phyloP scores from a whole-genome alignment of 2,888 invertebrate genomes.

The Thereva nobilitata region DNA sequence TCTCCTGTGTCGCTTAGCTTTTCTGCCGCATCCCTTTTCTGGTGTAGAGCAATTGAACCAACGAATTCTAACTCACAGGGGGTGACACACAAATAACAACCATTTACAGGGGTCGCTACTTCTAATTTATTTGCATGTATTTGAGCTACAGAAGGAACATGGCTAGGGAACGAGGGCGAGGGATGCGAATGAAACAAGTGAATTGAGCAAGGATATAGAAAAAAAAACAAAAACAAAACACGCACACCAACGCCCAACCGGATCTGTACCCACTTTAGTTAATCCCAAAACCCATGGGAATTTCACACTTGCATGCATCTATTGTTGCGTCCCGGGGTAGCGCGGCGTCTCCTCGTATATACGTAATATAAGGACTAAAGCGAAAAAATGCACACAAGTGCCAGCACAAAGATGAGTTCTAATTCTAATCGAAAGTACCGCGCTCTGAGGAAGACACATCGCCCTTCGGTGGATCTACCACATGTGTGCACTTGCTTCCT shows the following conservation, averaged over 20 bases:
- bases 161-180: neutral
- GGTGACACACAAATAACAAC: conserved; percentile 13
- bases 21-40: too few relatives aligned
- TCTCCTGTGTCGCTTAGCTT: too few relatives aligned
- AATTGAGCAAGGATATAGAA: neutral
- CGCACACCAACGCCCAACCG: neutral
- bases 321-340: conserved; percentile 20
- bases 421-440: conserved; percentile 31
- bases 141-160: neutral
- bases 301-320: conserved; percentile 31
- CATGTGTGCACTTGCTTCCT: neutral
- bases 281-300: conserved; percentile 31
- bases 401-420: conserved; percentile 5
- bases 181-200: conserved; percentile 6
- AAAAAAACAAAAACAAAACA: neutral
- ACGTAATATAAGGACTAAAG: conserved; percentile 7
- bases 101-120: conserved; percentile 31
- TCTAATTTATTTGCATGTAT: conserved; percentile 31
- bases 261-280: conserved; percentile 26
- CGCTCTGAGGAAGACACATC: conserved; percentile 20
- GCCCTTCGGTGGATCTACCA: neutral
- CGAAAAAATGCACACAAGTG: conserved; percentile 25
- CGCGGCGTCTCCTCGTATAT: conserved; percentile 3
- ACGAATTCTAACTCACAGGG: neutral
- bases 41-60: too few relatives aligned